phyloP scores from a whole-genome alignment of 2,888 invertebrate species.

The Xestia rhomboidea region DNA sequence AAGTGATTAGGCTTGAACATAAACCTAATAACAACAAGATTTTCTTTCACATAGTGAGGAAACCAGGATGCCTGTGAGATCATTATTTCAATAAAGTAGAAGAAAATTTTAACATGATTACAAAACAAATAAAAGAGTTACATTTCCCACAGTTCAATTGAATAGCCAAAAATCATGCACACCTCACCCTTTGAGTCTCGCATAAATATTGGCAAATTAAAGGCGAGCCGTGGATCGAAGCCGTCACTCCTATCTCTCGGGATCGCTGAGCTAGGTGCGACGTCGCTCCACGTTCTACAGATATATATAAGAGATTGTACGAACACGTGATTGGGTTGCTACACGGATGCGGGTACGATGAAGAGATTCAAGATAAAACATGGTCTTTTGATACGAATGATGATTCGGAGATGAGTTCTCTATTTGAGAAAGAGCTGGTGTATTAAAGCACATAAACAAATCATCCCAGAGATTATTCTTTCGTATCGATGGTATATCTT shows the following conservation, averaged over 20 bases:
- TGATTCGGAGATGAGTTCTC: neutral
- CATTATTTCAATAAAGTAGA: too few species aligned
- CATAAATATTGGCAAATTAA: constrained; percentile 65
- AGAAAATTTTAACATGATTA: too few species aligned
- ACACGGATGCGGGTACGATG: constrained; percentile 1
- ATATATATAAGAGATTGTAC: constrained; percentile 50
- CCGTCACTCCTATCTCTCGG: constrained; percentile 43
- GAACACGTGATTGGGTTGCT: constrained; percentile 47
- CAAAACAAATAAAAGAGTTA: neutral
- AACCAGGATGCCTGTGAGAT: too few species aligned
- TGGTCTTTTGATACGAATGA: constrained; percentile 12
- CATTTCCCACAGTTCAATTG: too few species aligned
- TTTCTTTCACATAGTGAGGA: too few species aligned
- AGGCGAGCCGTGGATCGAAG: constrained; percentile 43
- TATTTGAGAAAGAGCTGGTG: neutral
- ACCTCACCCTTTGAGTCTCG: constrained; percentile 3
- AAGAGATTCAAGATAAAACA: constrained; percentile 19
- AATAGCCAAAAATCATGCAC: constrained; percentile 8
- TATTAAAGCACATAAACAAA: neutral
- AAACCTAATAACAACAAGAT: neutral
- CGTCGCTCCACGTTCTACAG: constrained; percentile 44
- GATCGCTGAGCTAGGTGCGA: constrained; percentile 60
- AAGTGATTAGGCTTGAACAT: neutral
- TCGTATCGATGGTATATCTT: neutral
- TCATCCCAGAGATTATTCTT: neutral